Conservation (phyloP, 1,140 invertebrate genomes). For the Anthonomus grandis region DNA sequence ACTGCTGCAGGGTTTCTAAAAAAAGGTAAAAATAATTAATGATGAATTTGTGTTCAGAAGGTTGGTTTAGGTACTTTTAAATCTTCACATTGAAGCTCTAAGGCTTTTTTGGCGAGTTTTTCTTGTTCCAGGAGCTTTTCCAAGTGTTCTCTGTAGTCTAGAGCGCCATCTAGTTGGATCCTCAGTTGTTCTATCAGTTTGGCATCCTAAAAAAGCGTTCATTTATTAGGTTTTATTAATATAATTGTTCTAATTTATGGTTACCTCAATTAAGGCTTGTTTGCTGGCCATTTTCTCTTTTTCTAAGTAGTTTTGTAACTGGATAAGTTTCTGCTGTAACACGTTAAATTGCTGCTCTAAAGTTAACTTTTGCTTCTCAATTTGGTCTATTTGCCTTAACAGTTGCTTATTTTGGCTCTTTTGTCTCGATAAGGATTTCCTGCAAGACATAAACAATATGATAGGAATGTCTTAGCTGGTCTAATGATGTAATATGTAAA, state of each 20-base stretch:
- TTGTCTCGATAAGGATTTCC: slow-evolving; percentile 38
- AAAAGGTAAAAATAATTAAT: slow-evolving; percentile 32
- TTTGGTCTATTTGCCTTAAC: slow-evolving; percentile 28
- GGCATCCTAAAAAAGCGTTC: slow-evolving; percentile 54
- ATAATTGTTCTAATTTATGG: neutral
- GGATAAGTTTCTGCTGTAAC: slow-evolving; percentile 34
- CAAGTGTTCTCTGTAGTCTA: slow-evolving; percentile 61
- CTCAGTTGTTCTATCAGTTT: slow-evolving; percentile 61
- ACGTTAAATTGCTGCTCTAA: slow-evolving; percentile 33
- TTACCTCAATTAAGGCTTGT: slow-evolving; percentile 40
- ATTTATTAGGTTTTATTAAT: neutral
- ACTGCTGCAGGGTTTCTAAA: slow-evolving; percentile 19
- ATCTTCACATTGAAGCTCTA: slow-evolving; percentile 53
- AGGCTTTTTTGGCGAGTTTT: slow-evolving; percentile 52
- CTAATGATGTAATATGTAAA: neutral
- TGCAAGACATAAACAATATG: slow-evolving; percentile 36
- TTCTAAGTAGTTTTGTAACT: slow-evolving; percentile 53
- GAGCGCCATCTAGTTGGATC: slow-evolving; percentile 57
- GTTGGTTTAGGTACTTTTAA: slow-evolving; percentile 10
- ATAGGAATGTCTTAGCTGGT: neutral
- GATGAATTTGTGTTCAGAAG: neutral
- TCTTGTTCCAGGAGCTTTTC: slow-evolving; percentile 56
- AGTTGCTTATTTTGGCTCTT: slow-evolving; percentile 32
- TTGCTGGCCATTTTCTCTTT: slow-evolving; percentile 45
- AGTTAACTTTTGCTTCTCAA: slow-evolving; percentile 24